These are phyloP conservation scores for Tursiops truncatus DNA, from an alignment of 2,113 vertebrate genomes.

Conservation along the genomic window DNA sequence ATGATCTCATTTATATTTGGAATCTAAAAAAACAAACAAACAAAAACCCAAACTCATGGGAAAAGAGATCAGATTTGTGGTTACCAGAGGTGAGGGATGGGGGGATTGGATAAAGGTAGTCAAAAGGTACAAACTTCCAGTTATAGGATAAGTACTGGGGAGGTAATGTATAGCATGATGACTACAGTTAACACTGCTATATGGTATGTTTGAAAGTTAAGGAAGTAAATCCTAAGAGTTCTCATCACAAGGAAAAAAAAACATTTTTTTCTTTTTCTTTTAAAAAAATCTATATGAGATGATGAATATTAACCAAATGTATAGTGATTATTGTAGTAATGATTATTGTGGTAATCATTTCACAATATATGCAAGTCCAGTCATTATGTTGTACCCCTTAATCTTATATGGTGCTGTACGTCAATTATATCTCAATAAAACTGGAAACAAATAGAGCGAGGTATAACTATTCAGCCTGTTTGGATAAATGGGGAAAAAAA, in stretches of 20 bases:
- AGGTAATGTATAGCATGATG: accelerated
- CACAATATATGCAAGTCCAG: not conserved
- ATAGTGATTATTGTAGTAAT: not conserved
- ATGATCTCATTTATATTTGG: not conserved
- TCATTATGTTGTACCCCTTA: not conserved
- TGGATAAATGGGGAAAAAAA: not conserved
- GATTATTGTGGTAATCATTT: not conserved
- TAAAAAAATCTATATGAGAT: not conserved
- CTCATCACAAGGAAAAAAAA: not conserved
- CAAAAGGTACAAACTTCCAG: not conserved
- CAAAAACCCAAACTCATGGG: not conserved
- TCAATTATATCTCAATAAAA: not conserved
- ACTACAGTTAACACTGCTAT: not conserved
- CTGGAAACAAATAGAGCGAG: not conserved
- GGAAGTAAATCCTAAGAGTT: not conserved
- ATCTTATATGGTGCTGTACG: not conserved
- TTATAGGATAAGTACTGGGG: not conserved
- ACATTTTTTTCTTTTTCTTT: not conserved
- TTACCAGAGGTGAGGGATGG: not conserved
- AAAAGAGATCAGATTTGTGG: not conserved
- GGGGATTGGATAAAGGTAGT: not conserved
- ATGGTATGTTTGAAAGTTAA: not conserved
- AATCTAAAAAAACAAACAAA: not conserved
- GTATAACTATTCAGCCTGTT: not conserved
- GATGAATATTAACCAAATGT: not conserved